phyloP scores from a whole-genome alignment of 2,888 invertebrate species.

The Heliconius ismenius region DNA sequence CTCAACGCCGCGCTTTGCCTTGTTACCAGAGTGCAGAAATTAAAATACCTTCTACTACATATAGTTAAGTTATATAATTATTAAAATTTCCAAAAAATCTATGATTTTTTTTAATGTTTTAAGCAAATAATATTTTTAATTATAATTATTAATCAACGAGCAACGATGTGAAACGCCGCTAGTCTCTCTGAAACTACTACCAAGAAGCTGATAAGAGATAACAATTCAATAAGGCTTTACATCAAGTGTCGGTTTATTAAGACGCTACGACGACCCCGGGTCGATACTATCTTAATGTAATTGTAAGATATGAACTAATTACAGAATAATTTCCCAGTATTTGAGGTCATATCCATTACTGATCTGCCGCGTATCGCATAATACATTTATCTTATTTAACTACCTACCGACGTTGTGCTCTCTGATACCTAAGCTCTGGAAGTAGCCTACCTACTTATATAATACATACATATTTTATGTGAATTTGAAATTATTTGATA shows the following conservation, averaged over 20 bases:
- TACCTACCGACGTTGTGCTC: slow-evolving; percentile 4
- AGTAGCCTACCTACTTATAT: no score
- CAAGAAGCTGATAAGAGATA: slow-evolving; percentile 68
- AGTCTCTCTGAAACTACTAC: slow-evolving; percentile 69
- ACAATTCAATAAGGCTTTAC: slow-evolving; percentile 69
- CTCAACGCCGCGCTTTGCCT: no score
- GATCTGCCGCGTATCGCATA: slow-evolving; percentile 39
- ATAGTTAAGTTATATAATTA: no score
- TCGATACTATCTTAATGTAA: slow-evolving; percentile 56
- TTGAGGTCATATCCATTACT: slow-evolving; percentile 41
- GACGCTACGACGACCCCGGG: slow-evolving; percentile 61
- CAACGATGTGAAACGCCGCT: slow-evolving; percentile 55
- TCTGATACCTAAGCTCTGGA: neutral
- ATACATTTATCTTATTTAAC: slow-evolving; percentile 35
- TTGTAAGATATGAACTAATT: slow-evolving; percentile 61
- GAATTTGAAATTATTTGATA: neutral
- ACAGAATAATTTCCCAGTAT: slow-evolving; percentile 58
- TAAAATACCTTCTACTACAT: no score
- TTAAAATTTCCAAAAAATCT: no score
- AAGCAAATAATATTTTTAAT: no score
- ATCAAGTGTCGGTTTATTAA: slow-evolving; percentile 62
- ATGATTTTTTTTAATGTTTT: no score
- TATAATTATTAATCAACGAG: neutral
- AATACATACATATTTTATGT: neutral
- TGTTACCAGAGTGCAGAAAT: no score